Percentiles rank a stretch among this genome's conserved stretches.
phyloP scores from a whole-genome alignment of 2,797 vertebrate genomes.

The Eospalax fontanierii region DNA sequence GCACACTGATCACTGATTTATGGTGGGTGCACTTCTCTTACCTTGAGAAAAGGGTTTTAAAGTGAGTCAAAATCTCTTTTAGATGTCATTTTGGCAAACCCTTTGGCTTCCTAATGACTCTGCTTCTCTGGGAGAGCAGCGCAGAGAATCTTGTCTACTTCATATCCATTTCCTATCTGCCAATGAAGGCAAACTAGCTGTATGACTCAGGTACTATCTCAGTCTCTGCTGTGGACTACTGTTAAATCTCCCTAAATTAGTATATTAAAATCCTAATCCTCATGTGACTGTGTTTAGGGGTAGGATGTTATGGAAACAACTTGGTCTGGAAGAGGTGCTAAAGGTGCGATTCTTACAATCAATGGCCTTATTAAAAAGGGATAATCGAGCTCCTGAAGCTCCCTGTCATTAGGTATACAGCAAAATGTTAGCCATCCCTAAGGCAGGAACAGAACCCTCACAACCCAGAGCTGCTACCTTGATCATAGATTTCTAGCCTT shows the following conservation, averaged over 20 bases:
- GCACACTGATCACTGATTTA: not conserved
- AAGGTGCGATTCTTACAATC: not conserved
- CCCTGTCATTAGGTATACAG: not conserved
- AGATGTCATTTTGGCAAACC: slow-evolving; percentile 41
- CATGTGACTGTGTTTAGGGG: not conserved
- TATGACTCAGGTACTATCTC: not conserved
- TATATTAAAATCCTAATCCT: not conserved
- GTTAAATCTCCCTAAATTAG: not conserved
- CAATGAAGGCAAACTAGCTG: not conserved
- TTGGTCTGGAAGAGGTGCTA: not conserved
- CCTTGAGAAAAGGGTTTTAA: slow-evolving; percentile 45
- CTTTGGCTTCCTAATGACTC: not conserved
- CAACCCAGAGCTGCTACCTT: not conserved
- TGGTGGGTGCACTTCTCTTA: slow-evolving; percentile 4
- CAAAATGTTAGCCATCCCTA: not conserved
- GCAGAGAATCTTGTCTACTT: not conserved
- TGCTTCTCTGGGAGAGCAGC: not conserved
- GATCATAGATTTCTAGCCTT: not conserved
- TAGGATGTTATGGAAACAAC: not conserved
- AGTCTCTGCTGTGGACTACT: not conserved
- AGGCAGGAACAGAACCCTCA: not conserved
- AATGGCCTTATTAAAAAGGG: not conserved
- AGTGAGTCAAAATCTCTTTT: slow-evolving; percentile 65
- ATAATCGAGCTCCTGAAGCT: not conserved
- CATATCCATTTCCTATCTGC: not conserved